Percentiles rank a stretch among this genome's conserved stretches.
These are phyloP conservation scores for Leptopilina myrica DNA, from an alignment of 2,888 invertebrate genomes.

Conservation along the genomic window DNA sequence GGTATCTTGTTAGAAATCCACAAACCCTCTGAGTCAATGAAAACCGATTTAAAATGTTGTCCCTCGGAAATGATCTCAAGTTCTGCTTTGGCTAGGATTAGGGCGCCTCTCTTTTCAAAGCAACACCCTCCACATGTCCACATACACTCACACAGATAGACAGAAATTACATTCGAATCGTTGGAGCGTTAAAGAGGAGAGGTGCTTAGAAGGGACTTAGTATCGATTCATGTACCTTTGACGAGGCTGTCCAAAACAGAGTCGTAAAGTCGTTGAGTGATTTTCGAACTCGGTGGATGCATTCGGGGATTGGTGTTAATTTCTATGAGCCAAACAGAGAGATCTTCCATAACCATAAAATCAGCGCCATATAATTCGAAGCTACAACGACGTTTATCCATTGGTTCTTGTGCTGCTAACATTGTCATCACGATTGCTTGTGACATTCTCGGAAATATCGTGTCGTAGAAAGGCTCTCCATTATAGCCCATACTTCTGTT, in stretches of 20 bases:
- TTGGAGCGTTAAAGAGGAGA: slow-evolving; percentile 15
- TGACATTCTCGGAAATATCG: slow-evolving; percentile 91
- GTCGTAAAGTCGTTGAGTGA: slow-evolving; percentile 90
- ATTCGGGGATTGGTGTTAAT: slow-evolving; percentile 94
- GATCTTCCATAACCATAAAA: slow-evolving; percentile 91
- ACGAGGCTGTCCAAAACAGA: slow-evolving; percentile 89
- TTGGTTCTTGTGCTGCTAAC: slow-evolving; percentile 86
- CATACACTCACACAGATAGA: not conserved
- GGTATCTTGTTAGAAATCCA: slow-evolving; percentile 6
- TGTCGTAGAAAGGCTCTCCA: slow-evolving; percentile 79
- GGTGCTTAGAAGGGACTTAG: slow-evolving; percentile 15
- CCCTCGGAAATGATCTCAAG: slow-evolving; percentile 11
- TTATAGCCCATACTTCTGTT: slow-evolving; percentile 80
- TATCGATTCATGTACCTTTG: slow-evolving; percentile 81
- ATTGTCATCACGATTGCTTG: slow-evolving; percentile 89
- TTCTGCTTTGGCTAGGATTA: slow-evolving; percentile 6
- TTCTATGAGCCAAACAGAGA: slow-evolving; percentile 93
- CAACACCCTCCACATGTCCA: not conserved
- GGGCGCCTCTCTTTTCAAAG: not conserved
- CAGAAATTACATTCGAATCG: not conserved
- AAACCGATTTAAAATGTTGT: not conserved
- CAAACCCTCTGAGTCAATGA: slow-evolving; percentile 6
- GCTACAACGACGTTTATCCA: slow-evolving; percentile 83
- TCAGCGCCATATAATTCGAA: slow-evolving; percentile 95
- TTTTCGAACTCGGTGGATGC: slow-evolving; percentile 85